Conservation (phyloP, 1,140 invertebrate genomes). For the Penaeus chinensis region DNA sequence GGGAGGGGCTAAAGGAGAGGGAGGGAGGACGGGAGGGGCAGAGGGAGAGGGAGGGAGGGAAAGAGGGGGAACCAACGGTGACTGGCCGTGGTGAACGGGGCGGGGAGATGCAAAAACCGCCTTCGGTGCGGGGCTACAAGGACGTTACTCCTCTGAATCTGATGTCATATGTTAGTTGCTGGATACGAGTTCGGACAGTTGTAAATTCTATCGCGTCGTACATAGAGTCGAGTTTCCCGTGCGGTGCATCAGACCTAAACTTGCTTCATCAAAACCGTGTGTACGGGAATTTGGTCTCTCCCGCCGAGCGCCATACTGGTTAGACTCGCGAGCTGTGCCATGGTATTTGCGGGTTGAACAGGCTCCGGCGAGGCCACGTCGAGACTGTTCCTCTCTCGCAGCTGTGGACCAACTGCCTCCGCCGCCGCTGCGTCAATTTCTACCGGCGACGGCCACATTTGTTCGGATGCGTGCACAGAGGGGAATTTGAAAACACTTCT, state of each 20-base stretch:
- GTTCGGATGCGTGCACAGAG: conserved; percentile 58
- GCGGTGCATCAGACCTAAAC: conserved; percentile 45
- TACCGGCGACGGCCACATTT: conserved; percentile 57
- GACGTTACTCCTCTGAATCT: conserved; percentile 36
- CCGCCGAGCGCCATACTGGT: conserved; percentile 22
- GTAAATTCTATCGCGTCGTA: conserved; percentile 60
- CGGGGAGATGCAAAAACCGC: conserved; percentile 25
- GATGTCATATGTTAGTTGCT: conserved; percentile 53
- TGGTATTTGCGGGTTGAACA: conserved; percentile 61
- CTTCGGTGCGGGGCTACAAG: conserved; percentile 24
- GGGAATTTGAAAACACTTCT: conserved; percentile 43
- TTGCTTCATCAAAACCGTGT: conserved; percentile 45
- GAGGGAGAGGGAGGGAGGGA: neutral
- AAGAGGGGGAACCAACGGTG: conserved; percentile 60
- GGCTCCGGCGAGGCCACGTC: conserved; percentile 58
- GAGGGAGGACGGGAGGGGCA: conserved; percentile 26
- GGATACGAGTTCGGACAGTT: conserved; percentile 36
- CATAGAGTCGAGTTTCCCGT: conserved; percentile 58
- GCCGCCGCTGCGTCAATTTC: conserved; percentile 49
- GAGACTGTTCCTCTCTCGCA: conserved; percentile 54
- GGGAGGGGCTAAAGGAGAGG: conserved; percentile 35
- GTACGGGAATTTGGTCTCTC: conserved; percentile 9
- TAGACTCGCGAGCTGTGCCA: conserved; percentile 18
- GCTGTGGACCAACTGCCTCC: conserved; percentile 59
- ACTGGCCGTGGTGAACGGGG: conserved; percentile 54